These are phyloP conservation scores for Ophion ellenae DNA, from an alignment of 2,888 invertebrate species.

Conservation along the genomic window DNA sequence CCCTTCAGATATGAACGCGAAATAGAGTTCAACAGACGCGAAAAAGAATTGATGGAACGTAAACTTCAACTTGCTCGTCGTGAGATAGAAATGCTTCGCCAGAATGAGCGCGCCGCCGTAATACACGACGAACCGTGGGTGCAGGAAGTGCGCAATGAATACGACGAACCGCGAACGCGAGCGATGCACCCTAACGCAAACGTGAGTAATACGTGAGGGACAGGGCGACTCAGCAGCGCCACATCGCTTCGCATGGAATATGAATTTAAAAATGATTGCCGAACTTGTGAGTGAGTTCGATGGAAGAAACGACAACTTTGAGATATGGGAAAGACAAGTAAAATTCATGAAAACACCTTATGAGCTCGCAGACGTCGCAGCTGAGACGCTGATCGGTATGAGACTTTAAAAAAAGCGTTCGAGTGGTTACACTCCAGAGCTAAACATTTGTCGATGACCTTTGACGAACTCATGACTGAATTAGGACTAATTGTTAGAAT, in stretches of 20 bases:
- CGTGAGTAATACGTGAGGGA: no score
- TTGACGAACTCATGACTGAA: slow-evolving; percentile 50
- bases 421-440: slow-evolving; percentile 57
- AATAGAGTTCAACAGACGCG: slow-evolving; percentile 6
- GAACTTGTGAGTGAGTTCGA: slow-evolving; percentile 54
- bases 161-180: neutral
- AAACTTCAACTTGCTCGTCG: slow-evolving; percentile 20
- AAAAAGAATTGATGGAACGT: slow-evolving; percentile 20
- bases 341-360: slow-evolving; percentile 48
- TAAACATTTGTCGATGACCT: slow-evolving; percentile 47
- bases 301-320: slow-evolving; percentile 47
- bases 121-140: neutral
- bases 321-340: slow-evolving; percentile 54
- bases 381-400: slow-evolving; percentile 47
- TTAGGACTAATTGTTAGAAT: slow-evolving; percentile 11
- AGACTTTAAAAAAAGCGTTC: slow-evolving; percentile 44
- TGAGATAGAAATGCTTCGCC: slow-evolving; percentile 8
- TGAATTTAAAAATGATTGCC: slow-evolving; percentile 47
- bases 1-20: neutral
- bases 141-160: neutral
- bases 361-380: slow-evolving; percentile 35
- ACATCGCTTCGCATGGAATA: neutral
- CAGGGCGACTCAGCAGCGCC: no score
- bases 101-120: neutral
- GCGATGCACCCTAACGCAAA: no score